These are phyloP conservation scores for Eutolmus rufibarbis DNA, from an alignment of 2,888 invertebrate genomes.

Conservation along the genomic window DNA sequence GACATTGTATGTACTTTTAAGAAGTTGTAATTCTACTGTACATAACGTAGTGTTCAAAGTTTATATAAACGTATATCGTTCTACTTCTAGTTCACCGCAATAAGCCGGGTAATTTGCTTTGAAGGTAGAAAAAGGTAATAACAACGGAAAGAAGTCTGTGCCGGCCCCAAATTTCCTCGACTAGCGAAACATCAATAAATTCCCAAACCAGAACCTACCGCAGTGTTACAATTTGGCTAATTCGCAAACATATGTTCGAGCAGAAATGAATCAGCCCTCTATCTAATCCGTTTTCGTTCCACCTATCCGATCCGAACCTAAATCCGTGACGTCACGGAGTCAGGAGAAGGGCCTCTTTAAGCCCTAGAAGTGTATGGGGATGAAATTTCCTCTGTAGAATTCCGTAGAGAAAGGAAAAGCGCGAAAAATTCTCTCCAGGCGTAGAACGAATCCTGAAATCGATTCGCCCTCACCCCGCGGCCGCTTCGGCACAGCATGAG, in stretches of 20 bases:
- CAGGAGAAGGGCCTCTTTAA: background rate
- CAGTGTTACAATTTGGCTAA: background rate
- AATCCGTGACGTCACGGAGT: background rate
- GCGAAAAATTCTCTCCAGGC: slow-evolving; percentile 3
- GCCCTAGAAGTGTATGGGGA: background rate
- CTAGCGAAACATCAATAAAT: background rate
- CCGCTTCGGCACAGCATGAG: background rate
- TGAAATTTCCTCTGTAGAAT: background rate
- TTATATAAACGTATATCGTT: too few species aligned
- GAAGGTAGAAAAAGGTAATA: background rate
- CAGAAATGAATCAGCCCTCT: background rate
- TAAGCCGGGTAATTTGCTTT: background rate
- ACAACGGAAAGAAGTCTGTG: background rate
- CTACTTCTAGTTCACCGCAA: background rate
- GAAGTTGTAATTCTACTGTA: too few species aligned
- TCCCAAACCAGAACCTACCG: background rate
- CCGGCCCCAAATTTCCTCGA: background rate
- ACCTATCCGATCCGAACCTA: background rate
- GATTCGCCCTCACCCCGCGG: slow-evolving; percentile 25
- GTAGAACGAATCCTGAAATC: slow-evolving; percentile 16
- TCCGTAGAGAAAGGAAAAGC: background rate
- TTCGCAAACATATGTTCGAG: background rate
- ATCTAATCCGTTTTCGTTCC: background rate
- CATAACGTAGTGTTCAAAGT: too few species aligned
- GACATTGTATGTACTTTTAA: too few species aligned